Percentiles rank a stretch among this genome's conserved stretches.
Conservation (phyloP, 2,113 vertebrate species). For the Etheostoma spectabile region DNA sequence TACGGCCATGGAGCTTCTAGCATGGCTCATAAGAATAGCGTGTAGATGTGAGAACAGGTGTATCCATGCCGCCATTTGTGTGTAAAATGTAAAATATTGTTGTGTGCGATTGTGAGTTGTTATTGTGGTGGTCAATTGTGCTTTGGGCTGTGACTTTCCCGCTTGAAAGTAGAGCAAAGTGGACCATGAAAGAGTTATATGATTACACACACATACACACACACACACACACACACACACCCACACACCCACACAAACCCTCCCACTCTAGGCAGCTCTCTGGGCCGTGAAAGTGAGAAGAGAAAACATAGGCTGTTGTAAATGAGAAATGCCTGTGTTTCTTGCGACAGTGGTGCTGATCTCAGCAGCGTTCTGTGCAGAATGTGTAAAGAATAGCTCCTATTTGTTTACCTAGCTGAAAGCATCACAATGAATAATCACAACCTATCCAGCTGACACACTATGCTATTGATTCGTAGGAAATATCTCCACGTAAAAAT, state of each 20-base stretch:
- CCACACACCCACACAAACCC: conserved; percentile 6
- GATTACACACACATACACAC: conserved; percentile 45
- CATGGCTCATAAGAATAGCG: not conserved
- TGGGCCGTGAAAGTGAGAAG: conserved; percentile 73
- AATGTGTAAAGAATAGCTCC: conserved; percentile 68
- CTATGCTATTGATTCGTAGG: conserved; percentile 51
- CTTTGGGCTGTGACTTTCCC: conserved; percentile 52
- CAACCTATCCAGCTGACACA: conserved; percentile 42
- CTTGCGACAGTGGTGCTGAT: conserved; percentile 61
- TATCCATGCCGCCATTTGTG: not conserved
- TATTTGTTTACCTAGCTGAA: conserved; percentile 67
- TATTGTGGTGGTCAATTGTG: conserved; percentile 48
- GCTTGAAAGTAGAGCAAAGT: conserved; percentile 69
- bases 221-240: conserved; percentile 19
- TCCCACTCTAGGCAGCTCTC: conserved; percentile 64
- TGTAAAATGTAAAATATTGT: conserved; percentile 10
- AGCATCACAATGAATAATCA: conserved; percentile 67
- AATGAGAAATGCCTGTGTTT: conserved; percentile 71
- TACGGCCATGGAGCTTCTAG: not conserved
- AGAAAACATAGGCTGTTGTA: conserved; percentile 67
- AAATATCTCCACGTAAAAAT: conserved; percentile 40
- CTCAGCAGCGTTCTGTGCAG: conserved; percentile 64
- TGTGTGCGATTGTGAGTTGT: conserved; percentile 23
- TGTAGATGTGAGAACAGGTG: not conserved
- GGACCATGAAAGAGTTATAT: conserved; percentile 74